phyloP scores from a whole-genome alignment of 2,888 invertebrate species.

The Psylliodes chrysocephalus region DNA sequence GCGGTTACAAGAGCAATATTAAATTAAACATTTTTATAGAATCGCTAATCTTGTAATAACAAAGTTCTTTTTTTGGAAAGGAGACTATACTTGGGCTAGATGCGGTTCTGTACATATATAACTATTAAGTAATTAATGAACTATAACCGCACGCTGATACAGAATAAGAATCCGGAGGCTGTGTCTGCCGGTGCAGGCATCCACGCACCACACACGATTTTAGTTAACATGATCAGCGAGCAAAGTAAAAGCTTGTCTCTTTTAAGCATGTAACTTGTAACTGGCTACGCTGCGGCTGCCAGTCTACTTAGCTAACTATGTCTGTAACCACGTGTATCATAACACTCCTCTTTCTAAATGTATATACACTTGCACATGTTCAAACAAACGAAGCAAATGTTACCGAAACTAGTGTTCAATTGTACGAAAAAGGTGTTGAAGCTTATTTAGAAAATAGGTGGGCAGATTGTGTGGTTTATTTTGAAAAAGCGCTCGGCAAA shows the following conservation, averaged over 20 bases:
- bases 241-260: constrained; percentile 1
- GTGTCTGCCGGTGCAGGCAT: constrained; percentile 6
- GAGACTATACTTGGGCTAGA: not conserved
- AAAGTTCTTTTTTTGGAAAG: too few relatives aligned
- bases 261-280: not conserved
- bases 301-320: constrained; percentile 27
- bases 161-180: constrained; percentile 6
- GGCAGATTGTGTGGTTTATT: constrained; percentile 74
- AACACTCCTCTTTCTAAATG: constrained; percentile 25
- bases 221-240: constrained; percentile 11
- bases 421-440: constrained; percentile 68
- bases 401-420: constrained; percentile 50
- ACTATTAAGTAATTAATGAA: not conserved
- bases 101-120: constrained; percentile 5
- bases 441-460: constrained; percentile 78
- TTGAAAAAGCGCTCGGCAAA: constrained; percentile 73
- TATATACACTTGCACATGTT: constrained; percentile 31
- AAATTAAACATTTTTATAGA: too few relatives aligned
- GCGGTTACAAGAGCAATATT: too few relatives aligned
- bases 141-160: not conserved
- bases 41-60: too few relatives aligned
- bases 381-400: constrained; percentile 38
- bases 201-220: constrained; percentile 8
- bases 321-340: constrained; percentile 31
- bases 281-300: too few relatives aligned